phyloP scores from a whole-genome alignment of 2,888 invertebrate species.

The Zygaena filipendulae region DNA sequence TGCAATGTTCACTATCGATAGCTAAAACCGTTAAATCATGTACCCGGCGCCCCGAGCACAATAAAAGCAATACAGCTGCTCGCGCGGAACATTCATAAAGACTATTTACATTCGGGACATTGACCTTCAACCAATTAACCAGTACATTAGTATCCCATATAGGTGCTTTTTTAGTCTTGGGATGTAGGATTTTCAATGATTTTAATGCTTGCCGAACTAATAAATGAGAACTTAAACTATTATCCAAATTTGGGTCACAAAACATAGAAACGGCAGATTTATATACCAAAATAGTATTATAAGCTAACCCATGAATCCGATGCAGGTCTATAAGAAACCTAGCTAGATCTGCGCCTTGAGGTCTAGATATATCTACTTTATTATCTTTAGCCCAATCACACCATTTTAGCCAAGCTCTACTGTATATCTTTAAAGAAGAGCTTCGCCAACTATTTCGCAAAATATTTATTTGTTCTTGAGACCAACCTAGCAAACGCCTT shows the following conservation, averaged over 20 bases:
- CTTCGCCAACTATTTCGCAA: slow-evolving; percentile 9
- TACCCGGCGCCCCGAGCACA: slow-evolving; percentile 9
- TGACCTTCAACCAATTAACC: no score
- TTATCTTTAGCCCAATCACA: not conserved
- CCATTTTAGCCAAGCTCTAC: slow-evolving; percentile 2
- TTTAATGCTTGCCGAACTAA: no score
- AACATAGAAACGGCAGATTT: slow-evolving; percentile 5
- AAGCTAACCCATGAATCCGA: slow-evolving; percentile 1
- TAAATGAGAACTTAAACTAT: slow-evolving; percentile 1
- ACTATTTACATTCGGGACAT: slow-evolving; percentile 1
- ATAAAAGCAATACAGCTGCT: slow-evolving; percentile 4
- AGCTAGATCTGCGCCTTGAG: not conserved
- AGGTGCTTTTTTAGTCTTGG: not conserved
- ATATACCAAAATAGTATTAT: slow-evolving; percentile 4
- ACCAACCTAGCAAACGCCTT: not conserved
- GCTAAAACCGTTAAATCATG: slow-evolving; percentile 8
- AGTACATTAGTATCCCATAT: not conserved
- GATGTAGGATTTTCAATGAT: not conserved
- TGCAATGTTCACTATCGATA: not conserved
- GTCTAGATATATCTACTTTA: not conserved
- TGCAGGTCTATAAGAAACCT: slow-evolving; percentile 2
- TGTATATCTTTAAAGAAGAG: slow-evolving; percentile 3
- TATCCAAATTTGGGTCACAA: slow-evolving; percentile 3
- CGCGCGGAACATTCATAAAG: slow-evolving; percentile 4
- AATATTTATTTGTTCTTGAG: not conserved